Base-by-base conservation (phyloP, 1,140 invertebrate species). In the Teleopsis dalmanni region DNA sequence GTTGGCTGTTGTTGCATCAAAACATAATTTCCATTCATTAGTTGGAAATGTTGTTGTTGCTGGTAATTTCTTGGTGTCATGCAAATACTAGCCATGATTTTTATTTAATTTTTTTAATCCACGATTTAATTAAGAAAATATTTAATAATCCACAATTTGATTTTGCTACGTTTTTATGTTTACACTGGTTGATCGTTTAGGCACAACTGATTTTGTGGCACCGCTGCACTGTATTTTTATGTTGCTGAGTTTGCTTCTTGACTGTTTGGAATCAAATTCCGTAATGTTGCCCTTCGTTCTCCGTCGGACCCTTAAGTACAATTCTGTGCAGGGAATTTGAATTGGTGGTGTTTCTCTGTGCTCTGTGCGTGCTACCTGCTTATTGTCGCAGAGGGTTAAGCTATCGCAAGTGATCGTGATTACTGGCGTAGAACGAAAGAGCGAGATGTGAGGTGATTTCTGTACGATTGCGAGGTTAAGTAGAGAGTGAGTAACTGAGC, bases 201-300 rank as follows among this genome's bases (percentile, higher is more conserved):
- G 16, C 13, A 40, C 43, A 46, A 35, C 21, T 50, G 40, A 36
- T n/a, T 44, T 43, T 34, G n/a, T 51, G 14, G 22, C 45, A 37
- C 38, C n/a, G 27, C 21, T 37, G 25, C 25, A 38, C 19, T 31
- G 25, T 29, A 34, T 22, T 27, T 21, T 22, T 22, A 45, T 45
- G 19, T 45, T 19, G 18, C 34, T 45, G 38, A 27, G 22, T 18
- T 44, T 36, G 21, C 36, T 18, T 59, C 4, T 60, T 36, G 61
- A 61, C 65, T 62, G 61, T 57, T 44, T 57, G 66, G 59, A 64
- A 68, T 68, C 64, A 62, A 57, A 64, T 66, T 61, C 57, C 63
- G 59, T 48, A 69, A 67, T 71, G 65, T 69, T 67, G 62, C 57
- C 58, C 55, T 57, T 62, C 59, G 62, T 68, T 57, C 65, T 65